Evolutionary conservation across 2,113 vertebrate genomes (phyloP).

Genomic region (Cyprinodon tularosa): DNA sequence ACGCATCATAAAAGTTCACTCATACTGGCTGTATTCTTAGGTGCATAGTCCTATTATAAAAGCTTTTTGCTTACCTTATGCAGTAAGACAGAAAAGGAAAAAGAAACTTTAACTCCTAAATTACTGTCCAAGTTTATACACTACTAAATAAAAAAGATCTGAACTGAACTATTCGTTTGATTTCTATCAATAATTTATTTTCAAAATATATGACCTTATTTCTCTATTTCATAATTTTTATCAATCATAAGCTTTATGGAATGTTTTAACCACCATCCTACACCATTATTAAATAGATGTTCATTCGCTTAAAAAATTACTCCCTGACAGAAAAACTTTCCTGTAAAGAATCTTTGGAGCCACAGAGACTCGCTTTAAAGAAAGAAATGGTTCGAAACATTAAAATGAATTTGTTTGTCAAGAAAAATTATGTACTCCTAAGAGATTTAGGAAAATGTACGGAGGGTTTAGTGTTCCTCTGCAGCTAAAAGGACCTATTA

Average conservation of each 20-base stretch:
- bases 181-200: not conserved
- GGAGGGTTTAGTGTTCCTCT: not conserved
- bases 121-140: no score
- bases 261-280: not conserved
- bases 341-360: not conserved
- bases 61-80: not conserved
- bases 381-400: not conserved
- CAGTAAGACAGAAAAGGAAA: not conserved
- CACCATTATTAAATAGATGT: not conserved
- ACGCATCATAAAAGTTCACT: not conserved
- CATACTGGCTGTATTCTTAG: not conserved
- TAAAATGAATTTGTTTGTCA: not conserved
- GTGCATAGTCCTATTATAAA: no score
- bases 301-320: conserved; percentile 18
- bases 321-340: not conserved
- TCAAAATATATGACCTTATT: not conserved
- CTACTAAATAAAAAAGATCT: not conserved
- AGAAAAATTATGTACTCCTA: no score
- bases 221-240: no score
- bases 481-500: not conserved
- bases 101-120: no score
- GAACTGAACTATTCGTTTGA: not conserved
- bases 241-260: not conserved
- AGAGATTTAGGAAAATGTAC: no score
- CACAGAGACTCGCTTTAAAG: not conserved